Evolutionary conservation across 2,113 vertebrate genomes (phyloP).

Genomic region (Chlamydotis undulata): DNA sequence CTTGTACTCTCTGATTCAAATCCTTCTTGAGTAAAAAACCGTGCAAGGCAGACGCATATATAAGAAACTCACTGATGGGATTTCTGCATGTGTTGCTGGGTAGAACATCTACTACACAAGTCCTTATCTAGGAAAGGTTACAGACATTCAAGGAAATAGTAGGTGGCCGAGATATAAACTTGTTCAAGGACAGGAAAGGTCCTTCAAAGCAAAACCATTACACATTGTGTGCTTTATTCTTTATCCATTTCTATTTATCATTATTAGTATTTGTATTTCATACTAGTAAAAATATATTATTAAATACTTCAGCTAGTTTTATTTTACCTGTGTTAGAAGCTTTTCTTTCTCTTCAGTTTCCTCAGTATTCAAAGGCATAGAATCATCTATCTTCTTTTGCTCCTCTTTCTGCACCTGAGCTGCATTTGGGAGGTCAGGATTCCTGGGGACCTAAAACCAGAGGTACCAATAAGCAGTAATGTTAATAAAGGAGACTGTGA

Average conservation of each 20-base stretch:
- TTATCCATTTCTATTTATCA: not conserved
- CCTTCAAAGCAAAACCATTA: not conserved
- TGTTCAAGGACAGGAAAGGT: not conserved
- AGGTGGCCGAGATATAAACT: not conserved
- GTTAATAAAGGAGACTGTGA: not conserved
- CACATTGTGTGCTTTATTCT: not conserved
- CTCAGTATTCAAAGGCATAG: slow-evolving; percentile 82
- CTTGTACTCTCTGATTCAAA: not conserved
- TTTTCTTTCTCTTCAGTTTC: slow-evolving; percentile 89
- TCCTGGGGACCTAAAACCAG: slow-evolving; percentile 82
- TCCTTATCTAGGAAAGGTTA: not conserved
- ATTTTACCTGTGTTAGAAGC: slow-evolving; percentile 84
- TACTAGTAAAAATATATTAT: not conserved
- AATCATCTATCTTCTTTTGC: slow-evolving; percentile 88
- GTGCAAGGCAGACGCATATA: not conserved
- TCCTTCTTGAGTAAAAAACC: not conserved
- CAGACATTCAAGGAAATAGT: not conserved
- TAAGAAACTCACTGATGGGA: rapidly evolving
- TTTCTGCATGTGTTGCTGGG: not conserved
- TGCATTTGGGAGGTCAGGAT: slow-evolving; percentile 85
- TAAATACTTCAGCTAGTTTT: not conserved
- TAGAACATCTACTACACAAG: not conserved
- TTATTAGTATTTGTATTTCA: not conserved
- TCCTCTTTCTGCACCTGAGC: slow-evolving; percentile 86
- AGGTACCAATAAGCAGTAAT: not conserved